Percentiles rank a stretch among this genome's conserved stretches.
phyloP scores from a whole-genome alignment of 2,888 invertebrate genomes.

The Osmoderma eremita region DNA sequence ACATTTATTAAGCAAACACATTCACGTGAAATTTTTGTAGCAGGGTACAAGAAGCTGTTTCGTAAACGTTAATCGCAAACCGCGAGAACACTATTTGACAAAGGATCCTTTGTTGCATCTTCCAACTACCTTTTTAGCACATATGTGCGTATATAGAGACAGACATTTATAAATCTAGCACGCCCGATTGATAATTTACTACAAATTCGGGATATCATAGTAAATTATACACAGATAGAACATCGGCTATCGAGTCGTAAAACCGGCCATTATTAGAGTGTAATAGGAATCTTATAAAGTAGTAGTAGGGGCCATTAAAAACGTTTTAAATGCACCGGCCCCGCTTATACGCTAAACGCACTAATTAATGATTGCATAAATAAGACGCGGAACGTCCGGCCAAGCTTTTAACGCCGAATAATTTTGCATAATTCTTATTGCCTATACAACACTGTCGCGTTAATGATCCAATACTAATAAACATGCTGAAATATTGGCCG shows the following conservation, averaged over 20 bases:
- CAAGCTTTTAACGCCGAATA: slow-evolving; percentile 48
- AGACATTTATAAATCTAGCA: slow-evolving; percentile 17
- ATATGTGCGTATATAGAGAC: no score
- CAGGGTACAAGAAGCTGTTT: slow-evolving; percentile 19
- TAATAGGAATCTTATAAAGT: slow-evolving; percentile 40
- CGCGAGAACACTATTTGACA: slow-evolving; percentile 3
- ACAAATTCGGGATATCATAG: neutral
- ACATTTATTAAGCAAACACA: neutral
- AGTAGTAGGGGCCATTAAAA: slow-evolving; percentile 40
- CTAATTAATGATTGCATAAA: slow-evolving; percentile 46
- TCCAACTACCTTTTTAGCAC: slow-evolving; percentile 15
- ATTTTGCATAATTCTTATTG: slow-evolving; percentile 46
- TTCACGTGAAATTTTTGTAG: neutral
- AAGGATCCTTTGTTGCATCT: slow-evolving; percentile 7
- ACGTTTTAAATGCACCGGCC: slow-evolving; percentile 40
- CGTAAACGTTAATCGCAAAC: neutral
- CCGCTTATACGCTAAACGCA: slow-evolving; percentile 42
- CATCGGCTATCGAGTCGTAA: slow-evolving; percentile 30
- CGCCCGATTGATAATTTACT: slow-evolving; percentile 12
- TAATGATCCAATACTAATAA: slow-evolving; percentile 43
- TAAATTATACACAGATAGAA: slow-evolving; percentile 27
- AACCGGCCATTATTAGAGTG: slow-evolving; percentile 40
- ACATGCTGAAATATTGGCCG: slow-evolving; percentile 42
- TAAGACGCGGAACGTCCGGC: slow-evolving; percentile 44
- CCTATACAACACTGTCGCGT: slow-evolving; percentile 28